These are phyloP conservation scores for Propithecus coquereli DNA, from an alignment of 2,113 vertebrate genomes.

Conservation along the genomic window DNA sequence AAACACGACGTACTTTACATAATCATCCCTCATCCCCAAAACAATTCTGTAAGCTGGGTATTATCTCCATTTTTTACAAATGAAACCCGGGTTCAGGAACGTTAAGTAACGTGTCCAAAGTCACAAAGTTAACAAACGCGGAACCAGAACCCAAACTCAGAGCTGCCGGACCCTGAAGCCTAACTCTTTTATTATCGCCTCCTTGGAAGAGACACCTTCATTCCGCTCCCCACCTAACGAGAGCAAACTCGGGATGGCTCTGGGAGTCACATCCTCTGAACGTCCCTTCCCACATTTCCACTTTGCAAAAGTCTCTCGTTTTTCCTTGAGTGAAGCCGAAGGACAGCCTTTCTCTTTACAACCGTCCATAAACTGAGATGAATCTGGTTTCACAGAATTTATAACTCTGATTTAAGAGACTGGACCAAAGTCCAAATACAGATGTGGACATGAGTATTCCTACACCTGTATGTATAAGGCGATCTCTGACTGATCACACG, in stretches of 20 bases:
- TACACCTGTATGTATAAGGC: not conserved
- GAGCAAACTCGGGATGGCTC: not conserved
- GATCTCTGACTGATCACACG: not conserved
- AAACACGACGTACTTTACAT: not conserved
- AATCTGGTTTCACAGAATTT: constrained; percentile 46
- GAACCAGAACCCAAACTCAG: not conserved
- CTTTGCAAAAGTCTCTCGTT: not conserved
- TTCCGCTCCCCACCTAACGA: not conserved
- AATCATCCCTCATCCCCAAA: not conserved
- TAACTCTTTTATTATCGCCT: not conserved
- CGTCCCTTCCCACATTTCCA: not conserved
- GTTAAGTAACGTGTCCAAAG: not conserved
- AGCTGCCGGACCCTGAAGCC: not conserved
- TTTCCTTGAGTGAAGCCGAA: constrained; percentile 6
- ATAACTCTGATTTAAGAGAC: constrained; percentile 41
- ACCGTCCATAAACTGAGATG: constrained; percentile 35
- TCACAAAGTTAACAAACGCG: not conserved
- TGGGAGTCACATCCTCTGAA: not conserved
- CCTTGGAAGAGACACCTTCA: not conserved
- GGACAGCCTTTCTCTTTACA: constrained; percentile 41
- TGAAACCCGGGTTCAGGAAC: not conserved
- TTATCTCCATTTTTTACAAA: constrained; percentile 31
- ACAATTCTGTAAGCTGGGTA: not conserved
- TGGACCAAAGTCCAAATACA: constrained; percentile 55
- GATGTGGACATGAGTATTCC: constrained; percentile 42